Conservation (phyloP, 2,888 invertebrate species). For the Amiota communis region DNA sequence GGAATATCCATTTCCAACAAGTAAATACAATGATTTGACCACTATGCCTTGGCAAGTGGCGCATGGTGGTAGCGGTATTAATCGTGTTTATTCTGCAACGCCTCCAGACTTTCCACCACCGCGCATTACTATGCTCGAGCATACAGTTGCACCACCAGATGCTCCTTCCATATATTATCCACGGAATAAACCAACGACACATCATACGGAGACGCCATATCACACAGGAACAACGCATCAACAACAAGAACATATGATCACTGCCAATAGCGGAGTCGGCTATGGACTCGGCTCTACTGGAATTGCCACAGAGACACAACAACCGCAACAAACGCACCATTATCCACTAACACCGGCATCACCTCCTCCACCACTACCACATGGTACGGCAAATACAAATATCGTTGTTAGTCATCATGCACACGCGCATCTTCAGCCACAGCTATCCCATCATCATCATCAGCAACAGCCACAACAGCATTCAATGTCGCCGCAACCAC, state of each 20-base stretch:
- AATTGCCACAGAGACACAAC: conserved; percentile 45
- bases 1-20: conserved; percentile 42
- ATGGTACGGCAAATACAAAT: conserved; percentile 11
- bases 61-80: conserved; percentile 35
- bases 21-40: conserved; percentile 52
- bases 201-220: conserved; percentile 28
- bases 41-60: conserved; percentile 55
- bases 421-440: conserved; percentile 18
- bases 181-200: conserved; percentile 31
- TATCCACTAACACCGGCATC: conserved; percentile 46
- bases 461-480: conserved; percentile 13
- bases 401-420: neutral
- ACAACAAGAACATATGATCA: conserved; percentile 10
- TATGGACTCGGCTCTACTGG: conserved; percentile 15
- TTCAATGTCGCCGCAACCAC: neutral
- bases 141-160: conserved; percentile 60
- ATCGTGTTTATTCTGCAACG: conserved; percentile 55
- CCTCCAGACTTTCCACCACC: conserved; percentile 68
- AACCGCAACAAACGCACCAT: conserved; percentile 49
- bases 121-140: conserved; percentile 55
- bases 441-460: conserved; percentile 22
- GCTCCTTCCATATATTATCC: conserved; percentile 49
- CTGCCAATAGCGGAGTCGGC: conserved; percentile 13
- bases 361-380: conserved; percentile 3
- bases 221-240: conserved; percentile 30